Base-by-base conservation (phyloP, 2,113 vertebrate species). In the Macroglossus sobrinus region DNA sequence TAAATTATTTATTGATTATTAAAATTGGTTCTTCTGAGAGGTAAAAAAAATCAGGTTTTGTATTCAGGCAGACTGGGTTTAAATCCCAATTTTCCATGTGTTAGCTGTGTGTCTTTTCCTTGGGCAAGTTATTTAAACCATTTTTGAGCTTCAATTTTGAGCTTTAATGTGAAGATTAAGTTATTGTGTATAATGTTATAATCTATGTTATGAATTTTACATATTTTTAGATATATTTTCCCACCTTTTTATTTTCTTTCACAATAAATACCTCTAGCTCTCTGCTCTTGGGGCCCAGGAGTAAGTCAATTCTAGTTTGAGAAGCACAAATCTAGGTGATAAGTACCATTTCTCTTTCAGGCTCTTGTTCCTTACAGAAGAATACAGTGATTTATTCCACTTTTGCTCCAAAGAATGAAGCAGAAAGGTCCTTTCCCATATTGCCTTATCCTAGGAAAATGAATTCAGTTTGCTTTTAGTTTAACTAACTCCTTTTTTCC, bases 401-500 rank as follows among this genome's bases (percentile, higher is more conserved):
- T 63, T 35, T 87, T 85, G 15, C 13, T 55, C 81, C 26, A 86
- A 68, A 82, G 45, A 86, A 66, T 38, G 53, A 79, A 79, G 26
- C 22, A 64, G 38, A 93, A 92, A 92, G 9, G 3, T 18, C 24
- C 0, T 40, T 93, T 55, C 43, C 45, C n/a, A 94, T 68, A 75
- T 78, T 21, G 21, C 57, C 61, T 78, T 47, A 7, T 57, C 13
- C 33, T 69, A 82, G 40, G 30, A 55, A 89, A 74, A 79, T 53
- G 53, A 15, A 45, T 66, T 88, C 38, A 89, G 22, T 66, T 93
- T 94, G 75, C 35, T 93, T 93, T 95, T n/a, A 63, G 4, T 90
- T 97, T 91, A 95, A 94, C 30, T 75, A 86, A 96, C n/a, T 88
- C 50, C 14, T 1, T 81, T 61, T 28, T 69, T 96, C 68, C 74